A percentile compares a stretch with the other conserved stretches of the same genome.
These are phyloP conservation scores for Characodon lateralis DNA, from an alignment of 2,797 vertebrate species.

Conservation along the genomic window DNA sequence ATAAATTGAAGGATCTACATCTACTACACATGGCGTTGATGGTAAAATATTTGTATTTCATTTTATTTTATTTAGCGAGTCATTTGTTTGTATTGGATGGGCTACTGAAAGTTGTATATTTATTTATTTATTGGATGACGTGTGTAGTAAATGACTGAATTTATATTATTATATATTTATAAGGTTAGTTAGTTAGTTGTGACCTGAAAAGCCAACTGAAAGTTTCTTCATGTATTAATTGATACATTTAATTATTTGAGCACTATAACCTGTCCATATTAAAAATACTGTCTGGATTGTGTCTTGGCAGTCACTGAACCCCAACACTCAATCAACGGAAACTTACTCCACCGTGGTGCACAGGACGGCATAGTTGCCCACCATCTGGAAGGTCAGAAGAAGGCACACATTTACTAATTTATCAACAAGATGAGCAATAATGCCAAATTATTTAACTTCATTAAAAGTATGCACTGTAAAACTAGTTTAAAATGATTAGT, in stretches of 20 bases:
- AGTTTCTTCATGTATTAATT: neutral
- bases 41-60: neutral
- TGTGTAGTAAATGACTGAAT: neutral
- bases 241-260: neutral
- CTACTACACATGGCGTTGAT: no score
- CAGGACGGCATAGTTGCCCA: conserved; percentile 36
- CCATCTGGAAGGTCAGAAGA: neutral
- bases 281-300: conserved; percentile 11
- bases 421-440: neutral
- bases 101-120: neutral
- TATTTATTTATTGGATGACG: neutral
- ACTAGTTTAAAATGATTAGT: neutral
- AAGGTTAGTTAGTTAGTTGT: neutral
- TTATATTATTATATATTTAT: neutral
- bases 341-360: conserved; percentile 41
- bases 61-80: neutral
- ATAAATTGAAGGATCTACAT: neutral
- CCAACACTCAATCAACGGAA: conserved; percentile 1
- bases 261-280: neutral
- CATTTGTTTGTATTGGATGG: neutral
- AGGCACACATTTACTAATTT: neutral
- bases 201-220: neutral
- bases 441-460: neutral
- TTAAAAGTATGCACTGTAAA: neutral
- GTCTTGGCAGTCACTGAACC: conserved; percentile 40